These are phyloP conservation scores for Reticulitermes speratus DNA, from an alignment of 1,140 invertebrate genomes.

Conservation along the genomic window DNA sequence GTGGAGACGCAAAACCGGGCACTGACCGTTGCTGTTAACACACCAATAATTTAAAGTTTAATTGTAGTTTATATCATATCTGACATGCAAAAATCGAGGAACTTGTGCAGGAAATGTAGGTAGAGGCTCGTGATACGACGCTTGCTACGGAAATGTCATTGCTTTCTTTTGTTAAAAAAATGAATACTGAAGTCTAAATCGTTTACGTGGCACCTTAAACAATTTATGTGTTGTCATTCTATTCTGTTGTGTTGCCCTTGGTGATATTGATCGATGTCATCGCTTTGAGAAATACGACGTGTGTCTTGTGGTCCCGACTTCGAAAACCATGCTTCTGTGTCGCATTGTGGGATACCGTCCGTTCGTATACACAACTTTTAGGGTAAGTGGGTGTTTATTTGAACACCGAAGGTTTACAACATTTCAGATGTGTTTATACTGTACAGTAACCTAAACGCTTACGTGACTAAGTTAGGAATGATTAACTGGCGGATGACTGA, in stretches of 20 bases:
- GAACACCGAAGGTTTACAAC: too few relatives aligned
- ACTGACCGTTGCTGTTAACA: too few relatives aligned
- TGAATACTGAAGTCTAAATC: neutral
- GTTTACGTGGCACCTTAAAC: neutral
- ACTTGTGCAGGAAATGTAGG: neutral
- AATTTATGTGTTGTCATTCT: neutral
- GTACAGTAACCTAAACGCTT: too few relatives aligned
- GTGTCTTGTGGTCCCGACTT: neutral
- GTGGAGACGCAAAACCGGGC: too few relatives aligned
- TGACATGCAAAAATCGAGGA: neutral
- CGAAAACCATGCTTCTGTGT: conserved; percentile 37
- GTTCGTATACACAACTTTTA: conserved; percentile 34
- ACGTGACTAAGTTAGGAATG: too few relatives aligned
- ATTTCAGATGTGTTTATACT: too few relatives aligned
- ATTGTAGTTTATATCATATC: neutral
- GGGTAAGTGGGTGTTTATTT: conserved; percentile 30
- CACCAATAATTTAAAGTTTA: neutral
- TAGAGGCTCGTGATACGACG: neutral
- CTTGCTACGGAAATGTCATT: neutral
- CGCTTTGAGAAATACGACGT: neutral
- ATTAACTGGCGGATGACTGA: too few relatives aligned
- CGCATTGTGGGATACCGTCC: conserved; percentile 37
- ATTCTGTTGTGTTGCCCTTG: neutral
- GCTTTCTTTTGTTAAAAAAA: neutral
- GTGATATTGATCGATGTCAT: neutral